phyloP scores from a whole-genome alignment of 2,113 vertebrate species.

The Notechis scutatus region DNA sequence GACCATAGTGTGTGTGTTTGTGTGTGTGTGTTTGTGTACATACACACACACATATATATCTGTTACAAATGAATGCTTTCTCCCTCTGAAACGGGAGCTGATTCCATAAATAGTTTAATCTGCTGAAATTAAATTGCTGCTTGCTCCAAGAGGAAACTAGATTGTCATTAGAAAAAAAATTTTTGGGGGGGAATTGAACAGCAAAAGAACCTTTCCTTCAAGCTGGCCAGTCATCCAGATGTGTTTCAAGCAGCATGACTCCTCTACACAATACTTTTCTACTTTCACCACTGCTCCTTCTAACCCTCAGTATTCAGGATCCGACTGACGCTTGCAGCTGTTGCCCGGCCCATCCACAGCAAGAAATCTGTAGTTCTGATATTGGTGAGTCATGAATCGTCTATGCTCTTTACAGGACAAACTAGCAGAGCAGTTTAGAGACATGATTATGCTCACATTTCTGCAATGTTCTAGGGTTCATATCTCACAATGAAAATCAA shows the following conservation, averaged over 20 bases:
- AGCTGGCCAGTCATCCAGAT: not conserved
- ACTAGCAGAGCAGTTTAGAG: too few species aligned
- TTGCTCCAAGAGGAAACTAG: not conserved
- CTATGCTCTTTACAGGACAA: too few species aligned
- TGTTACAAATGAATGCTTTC: not conserved
- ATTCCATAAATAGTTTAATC: not conserved
- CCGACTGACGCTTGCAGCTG: conserved; percentile 82
- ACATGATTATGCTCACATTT: too few species aligned
- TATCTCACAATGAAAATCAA: too few species aligned
- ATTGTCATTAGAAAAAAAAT: conserved; percentile 16
- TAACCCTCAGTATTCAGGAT: conserved; percentile 61
- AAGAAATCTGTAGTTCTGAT: too few species aligned
- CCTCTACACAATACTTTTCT: conserved; percentile 31
- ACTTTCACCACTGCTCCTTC: conserved; percentile 64
- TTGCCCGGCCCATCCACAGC: conserved; percentile 80
- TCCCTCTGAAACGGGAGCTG: not conserved
- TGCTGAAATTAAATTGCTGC: not conserved
- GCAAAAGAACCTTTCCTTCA: not conserved
- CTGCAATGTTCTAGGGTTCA: too few species aligned
- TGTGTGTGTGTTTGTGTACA: too few species aligned
- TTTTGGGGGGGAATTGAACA: conserved; percentile 13
- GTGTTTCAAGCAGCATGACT: conserved; percentile 64
- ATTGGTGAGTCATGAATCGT: too few species aligned
- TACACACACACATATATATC: too few species aligned
- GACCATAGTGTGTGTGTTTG: too few species aligned